Conservation (phyloP, 2,888 invertebrate species). For the Linnaemya tessellans region DNA sequence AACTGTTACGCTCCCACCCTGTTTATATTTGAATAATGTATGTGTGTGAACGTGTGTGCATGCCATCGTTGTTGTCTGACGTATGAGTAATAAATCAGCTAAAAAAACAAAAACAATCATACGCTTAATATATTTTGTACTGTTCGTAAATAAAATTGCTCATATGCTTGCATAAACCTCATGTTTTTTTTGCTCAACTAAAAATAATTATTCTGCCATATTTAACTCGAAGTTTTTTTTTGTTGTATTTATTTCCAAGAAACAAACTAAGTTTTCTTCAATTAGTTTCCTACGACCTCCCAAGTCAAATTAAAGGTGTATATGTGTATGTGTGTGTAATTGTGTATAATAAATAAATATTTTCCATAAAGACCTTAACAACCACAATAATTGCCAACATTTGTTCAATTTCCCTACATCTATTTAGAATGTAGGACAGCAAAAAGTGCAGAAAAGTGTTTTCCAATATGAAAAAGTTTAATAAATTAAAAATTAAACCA, state of each 20-base stretch:
- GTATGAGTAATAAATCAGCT: constrained; percentile 40
- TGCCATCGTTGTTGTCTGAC: not conserved
- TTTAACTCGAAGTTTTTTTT: not conserved
- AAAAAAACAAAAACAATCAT: constrained; percentile 26
- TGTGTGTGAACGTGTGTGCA: too few species aligned
- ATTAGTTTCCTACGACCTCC: constrained; percentile 9
- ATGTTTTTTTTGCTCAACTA: not conserved
- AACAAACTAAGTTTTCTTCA: not conserved
- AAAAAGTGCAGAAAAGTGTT: constrained; percentile 25
- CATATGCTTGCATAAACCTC: constrained; percentile 12
- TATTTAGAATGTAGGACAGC: constrained; percentile 30
- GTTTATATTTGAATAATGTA: too few species aligned
- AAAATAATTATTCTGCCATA: constrained; percentile 14
- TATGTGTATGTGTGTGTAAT: not conserved
- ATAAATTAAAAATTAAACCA: not conserved
- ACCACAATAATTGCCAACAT: constrained; percentile 51
- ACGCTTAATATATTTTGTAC: not conserved
- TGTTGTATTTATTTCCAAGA: constrained; percentile 15
- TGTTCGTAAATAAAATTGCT: not conserved
- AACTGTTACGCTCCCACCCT: too few species aligned
- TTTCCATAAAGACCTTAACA: not conserved
- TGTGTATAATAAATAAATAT: not conserved
- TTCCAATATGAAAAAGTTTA: constrained; percentile 34
- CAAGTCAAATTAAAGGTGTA: constrained; percentile 12
- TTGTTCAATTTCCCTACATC: constrained; percentile 59